Percentiles rank a stretch among this genome's conserved stretches.
phyloP scores from a whole-genome alignment of 2,888 invertebrate genomes.

The Trissolcus japonicus region DNA sequence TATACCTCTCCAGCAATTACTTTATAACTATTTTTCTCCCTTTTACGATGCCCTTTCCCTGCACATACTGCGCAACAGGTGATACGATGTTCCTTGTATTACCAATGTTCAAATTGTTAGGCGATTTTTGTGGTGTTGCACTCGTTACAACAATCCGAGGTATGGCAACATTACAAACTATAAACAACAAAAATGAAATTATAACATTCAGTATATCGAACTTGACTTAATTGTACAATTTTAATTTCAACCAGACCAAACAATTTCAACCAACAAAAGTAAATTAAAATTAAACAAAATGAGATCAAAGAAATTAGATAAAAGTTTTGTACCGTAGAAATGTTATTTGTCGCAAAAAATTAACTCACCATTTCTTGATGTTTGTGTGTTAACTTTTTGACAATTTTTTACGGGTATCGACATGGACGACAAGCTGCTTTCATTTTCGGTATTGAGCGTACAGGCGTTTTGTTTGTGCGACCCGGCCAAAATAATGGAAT shows the following conservation, averaged over 20 bases:
- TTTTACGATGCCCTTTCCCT: conserved; percentile 29
- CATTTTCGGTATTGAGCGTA: neutral
- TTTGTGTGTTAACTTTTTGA: neutral
- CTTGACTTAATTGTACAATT: too few species aligned
- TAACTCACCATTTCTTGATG: neutral
- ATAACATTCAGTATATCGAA: neutral
- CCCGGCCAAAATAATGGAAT: conserved; percentile 34
- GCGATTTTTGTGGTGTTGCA: conserved; percentile 30
- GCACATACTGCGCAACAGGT: conserved; percentile 38
- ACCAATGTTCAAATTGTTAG: conserved; percentile 8
- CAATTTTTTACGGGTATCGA: neutral
- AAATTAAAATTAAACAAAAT: neutral
- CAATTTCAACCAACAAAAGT: neutral
- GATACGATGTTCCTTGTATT: conserved; percentile 24
- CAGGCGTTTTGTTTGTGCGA: conserved; percentile 32
- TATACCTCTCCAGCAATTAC: neutral
- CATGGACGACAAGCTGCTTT: neutral
- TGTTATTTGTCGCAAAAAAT: neutral
- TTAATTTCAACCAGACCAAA: neutral
- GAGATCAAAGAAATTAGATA: neutral
- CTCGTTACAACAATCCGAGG: conserved; percentile 23
- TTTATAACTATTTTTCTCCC: conserved; percentile 38
- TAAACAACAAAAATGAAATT: neutral
- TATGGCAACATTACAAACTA: conserved; percentile 1
- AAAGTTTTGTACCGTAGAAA: too few species aligned